These are phyloP conservation scores for Hylaea fasciaria DNA, from an alignment of 2,888 invertebrate species.

Conservation along the genomic window DNA sequence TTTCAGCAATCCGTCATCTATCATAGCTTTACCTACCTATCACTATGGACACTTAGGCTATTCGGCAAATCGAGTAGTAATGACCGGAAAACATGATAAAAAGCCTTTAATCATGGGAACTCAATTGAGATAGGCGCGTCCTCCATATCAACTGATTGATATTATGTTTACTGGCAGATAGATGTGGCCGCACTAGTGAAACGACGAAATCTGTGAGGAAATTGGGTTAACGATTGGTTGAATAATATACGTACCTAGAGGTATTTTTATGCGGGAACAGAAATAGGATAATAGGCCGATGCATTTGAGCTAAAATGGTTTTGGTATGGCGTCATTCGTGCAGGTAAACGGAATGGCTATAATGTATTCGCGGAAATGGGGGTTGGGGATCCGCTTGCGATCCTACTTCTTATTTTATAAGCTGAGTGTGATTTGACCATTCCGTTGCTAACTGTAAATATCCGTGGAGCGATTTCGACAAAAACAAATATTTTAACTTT, in stretches of 20 bases:
- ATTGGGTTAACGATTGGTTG: conserved; percentile 31
- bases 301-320: conserved; percentile 22
- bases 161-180: conserved; percentile 15
- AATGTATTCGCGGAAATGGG: conserved; percentile 8
- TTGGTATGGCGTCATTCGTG: conserved; percentile 26
- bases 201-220: conserved; percentile 21
- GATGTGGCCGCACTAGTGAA: conserved; percentile 15
- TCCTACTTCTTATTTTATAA: background rate
- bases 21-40: no score
- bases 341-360: conserved; percentile 14
- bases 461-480: no score
- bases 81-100: conserved; percentile 28
- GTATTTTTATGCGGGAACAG: conserved; percentile 17
- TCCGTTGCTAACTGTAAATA: no score
- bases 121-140: conserved; percentile 15
- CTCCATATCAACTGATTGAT: conserved; percentile 25
- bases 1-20: no score
- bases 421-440: no score
- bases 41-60: background rate
- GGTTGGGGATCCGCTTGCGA: conserved; percentile 12
- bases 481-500: no score
- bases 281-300: conserved; percentile 23
- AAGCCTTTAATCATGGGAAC: conserved; percentile 11
- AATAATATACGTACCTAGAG: conserved; percentile 8
- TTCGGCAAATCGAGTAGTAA: conserved; percentile 24